These are phyloP conservation scores for Rhineura floridana DNA, from an alignment of 2,113 vertebrate species.

Conservation along the genomic window DNA sequence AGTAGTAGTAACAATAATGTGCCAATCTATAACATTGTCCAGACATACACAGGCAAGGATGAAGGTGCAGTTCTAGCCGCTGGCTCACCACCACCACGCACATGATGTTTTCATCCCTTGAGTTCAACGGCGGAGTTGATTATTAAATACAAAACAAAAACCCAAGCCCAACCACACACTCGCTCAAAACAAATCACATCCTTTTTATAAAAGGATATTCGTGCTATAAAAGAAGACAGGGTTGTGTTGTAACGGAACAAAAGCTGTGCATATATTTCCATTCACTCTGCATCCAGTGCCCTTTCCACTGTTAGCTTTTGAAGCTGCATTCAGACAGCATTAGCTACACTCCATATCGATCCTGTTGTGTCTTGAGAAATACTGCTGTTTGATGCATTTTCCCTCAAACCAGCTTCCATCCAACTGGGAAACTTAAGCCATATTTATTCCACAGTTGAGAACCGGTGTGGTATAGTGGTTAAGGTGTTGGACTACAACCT, in stretches of 20 bases:
- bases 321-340: too few species aligned
- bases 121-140: neutral
- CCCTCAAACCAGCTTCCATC: too few species aligned
- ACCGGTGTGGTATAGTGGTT: too few species aligned
- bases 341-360: too few species aligned
- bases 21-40: constrained; percentile 6
- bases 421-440: too few species aligned
- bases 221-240: neutral
- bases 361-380: too few species aligned
- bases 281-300: too few species aligned
- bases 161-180: neutral
- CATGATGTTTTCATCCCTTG: neutral
- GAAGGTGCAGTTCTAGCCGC: neutral
- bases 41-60: neutral
- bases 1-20: neutral
- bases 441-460: too few species aligned
- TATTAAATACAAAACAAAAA: neutral
- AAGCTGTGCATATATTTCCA: too few species aligned
- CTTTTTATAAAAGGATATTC: neutral
- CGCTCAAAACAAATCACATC: neutral
- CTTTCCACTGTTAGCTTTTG: too few species aligned
- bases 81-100: neutral
- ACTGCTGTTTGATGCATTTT: too few species aligned
- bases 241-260: neutral
- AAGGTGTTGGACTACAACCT: too few species aligned